Percentiles rank a stretch among this genome's conserved stretches.
Evolutionary conservation across 1,140 invertebrate genomes (phyloP).

Genomic region (Wasmannia auropunctata): DNA sequence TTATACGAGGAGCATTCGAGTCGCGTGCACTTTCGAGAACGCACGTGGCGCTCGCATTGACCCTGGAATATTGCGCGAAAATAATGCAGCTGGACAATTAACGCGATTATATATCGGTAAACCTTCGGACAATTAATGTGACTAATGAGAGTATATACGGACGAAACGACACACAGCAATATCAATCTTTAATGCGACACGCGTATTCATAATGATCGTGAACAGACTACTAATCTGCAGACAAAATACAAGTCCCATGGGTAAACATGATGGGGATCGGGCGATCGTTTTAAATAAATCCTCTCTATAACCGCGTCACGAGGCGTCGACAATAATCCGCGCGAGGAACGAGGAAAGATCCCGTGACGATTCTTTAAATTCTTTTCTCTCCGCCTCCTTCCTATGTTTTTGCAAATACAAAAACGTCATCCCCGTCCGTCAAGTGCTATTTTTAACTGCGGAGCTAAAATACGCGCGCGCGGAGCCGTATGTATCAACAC

Average conservation of each 20-base stretch:
- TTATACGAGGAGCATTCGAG: too few species aligned
- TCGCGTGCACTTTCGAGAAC: too few species aligned
- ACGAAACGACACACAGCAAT: too few species aligned
- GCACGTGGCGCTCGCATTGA: too few species aligned
- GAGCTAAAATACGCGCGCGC: conserved; percentile 15
- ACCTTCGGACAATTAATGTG: too few species aligned
- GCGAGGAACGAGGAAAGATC: background rate
- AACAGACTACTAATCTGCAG: background rate
- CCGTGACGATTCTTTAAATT: background rate
- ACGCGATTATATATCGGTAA: too few species aligned
- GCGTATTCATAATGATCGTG: background rate
- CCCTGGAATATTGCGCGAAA: too few species aligned
- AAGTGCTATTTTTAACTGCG: conserved; percentile 29
- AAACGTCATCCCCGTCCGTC: conserved; percentile 33
- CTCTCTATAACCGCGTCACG: background rate
- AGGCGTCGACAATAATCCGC: background rate
- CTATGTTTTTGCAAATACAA: background rate
- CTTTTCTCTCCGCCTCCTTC: background rate
- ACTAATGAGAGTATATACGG: too few species aligned
- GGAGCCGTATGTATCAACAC: conserved; percentile 3
- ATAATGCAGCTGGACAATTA: too few species aligned
- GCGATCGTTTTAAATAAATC: background rate
- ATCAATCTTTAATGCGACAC: too few species aligned
- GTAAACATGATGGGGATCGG: background rate
- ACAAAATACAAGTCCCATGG: background rate